phyloP scores from a whole-genome alignment of 2,113 vertebrate species.

The Anarhynchus alexandrinus region DNA sequence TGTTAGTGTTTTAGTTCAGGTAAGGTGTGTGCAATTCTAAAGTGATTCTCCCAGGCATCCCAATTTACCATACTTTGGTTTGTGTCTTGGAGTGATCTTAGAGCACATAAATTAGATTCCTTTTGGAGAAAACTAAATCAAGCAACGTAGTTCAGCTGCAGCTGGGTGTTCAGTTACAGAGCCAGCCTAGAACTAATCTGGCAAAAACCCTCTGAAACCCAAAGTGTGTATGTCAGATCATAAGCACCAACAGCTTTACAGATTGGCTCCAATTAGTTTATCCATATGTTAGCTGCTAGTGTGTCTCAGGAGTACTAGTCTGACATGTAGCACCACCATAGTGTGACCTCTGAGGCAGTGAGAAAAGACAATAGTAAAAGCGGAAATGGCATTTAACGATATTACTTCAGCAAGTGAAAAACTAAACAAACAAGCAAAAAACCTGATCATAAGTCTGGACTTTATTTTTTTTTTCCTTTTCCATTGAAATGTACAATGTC shows the following conservation, averaged over 20 bases:
- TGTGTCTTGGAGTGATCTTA: neutral
- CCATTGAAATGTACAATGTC: neutral
- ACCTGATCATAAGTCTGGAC: fast-evolving
- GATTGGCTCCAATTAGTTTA: neutral
- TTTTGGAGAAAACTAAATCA: neutral
- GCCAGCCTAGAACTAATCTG: neutral
- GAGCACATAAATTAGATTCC: neutral
- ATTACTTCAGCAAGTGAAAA: neutral
- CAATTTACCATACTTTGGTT: neutral
- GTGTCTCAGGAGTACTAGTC: neutral
- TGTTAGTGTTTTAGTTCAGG: neutral
- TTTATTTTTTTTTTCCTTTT: neutral
- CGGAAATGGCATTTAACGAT: neutral
- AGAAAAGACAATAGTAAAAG: neutral
- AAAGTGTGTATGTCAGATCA: neutral
- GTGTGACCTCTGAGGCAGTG: neutral
- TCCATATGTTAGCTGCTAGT: neutral
- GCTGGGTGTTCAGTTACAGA: neutral
- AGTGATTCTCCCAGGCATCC: neutral
- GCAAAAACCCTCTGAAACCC: neutral
- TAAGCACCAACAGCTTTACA: neutral
- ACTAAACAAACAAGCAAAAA: neutral
- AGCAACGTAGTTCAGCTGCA: neutral
- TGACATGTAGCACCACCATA: neutral
- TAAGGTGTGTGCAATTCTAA: neutral